phyloP scores from a whole-genome alignment of 2,113 vertebrate genomes.

The Misgurnus mizolepis region DNA sequence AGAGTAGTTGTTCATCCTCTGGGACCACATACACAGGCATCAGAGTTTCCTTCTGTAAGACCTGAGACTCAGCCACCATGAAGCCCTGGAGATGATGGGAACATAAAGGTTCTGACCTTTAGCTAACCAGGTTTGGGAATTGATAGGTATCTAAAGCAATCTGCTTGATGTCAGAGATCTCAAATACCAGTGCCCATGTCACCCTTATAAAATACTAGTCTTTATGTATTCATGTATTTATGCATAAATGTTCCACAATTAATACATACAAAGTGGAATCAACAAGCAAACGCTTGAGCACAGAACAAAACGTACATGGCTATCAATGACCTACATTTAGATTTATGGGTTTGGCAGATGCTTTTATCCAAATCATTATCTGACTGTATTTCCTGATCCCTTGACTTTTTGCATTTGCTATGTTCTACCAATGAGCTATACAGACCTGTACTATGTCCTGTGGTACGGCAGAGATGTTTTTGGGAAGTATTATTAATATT shows the following conservation, averaged over 20 bases:
- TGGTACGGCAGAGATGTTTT: slow-evolving; percentile 64
- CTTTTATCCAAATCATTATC: no score
- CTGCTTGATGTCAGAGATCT: not conserved
- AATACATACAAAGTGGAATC: no score
- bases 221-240: no score
- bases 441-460: slow-evolving; percentile 66
- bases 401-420: no score
- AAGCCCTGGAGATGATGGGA: slow-evolving; percentile 65
- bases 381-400: no score
- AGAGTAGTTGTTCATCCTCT: slow-evolving; percentile 77
- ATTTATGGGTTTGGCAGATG: no score
- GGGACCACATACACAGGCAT: slow-evolving; percentile 74
- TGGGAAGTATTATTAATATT: slow-evolving; percentile 71
- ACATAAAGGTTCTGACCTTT: not conserved
- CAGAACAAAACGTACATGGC: no score
- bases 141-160: not conserved
- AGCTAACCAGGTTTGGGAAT: slow-evolving; percentile 10
- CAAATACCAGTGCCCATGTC: not conserved
- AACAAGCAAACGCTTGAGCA: not conserved
- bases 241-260: no score
- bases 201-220: not conserved
- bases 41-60: slow-evolving; percentile 65
- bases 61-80: slow-evolving; percentile 70
- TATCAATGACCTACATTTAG: no score
- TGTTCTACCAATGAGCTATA: no score